Conservation (phyloP, 92 coral and sea anemone genomes). For the Zoanthus gigantus region DNA sequence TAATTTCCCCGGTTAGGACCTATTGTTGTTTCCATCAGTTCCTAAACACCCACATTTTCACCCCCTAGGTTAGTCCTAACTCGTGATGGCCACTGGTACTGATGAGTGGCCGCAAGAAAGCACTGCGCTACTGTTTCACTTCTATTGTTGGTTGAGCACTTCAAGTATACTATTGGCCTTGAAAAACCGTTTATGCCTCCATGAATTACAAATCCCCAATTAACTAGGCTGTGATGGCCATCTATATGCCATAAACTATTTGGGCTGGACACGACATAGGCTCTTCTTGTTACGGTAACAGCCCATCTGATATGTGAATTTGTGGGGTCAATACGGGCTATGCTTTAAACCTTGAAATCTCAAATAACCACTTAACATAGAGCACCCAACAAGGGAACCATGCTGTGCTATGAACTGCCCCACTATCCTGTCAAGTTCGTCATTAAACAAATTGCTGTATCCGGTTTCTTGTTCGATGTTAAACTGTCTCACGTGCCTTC, state of each 20-base stretch:
- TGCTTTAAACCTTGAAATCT: constrained; percentile 12
- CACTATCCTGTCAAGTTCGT: constrained; percentile 3
- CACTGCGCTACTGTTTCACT: constrained; percentile 14
- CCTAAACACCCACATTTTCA: constrained; percentile 52
- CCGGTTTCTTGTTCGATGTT: constrained; percentile 12
- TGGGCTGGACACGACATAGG: constrained; percentile 55
- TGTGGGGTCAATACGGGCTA: constrained; percentile 26
- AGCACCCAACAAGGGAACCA: not conserved
- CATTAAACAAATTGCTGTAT: constrained; percentile 7
- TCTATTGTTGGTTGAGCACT: constrained; percentile 53
- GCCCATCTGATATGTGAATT: constrained; percentile 38
- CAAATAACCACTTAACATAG: not conserved
- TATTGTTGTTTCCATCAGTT: constrained; percentile 34
- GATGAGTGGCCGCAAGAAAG: constrained; percentile 19
- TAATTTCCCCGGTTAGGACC: not conserved
- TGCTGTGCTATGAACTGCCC: constrained; percentile 14
- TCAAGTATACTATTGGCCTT: constrained; percentile 46
- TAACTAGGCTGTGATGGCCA: constrained; percentile 54
- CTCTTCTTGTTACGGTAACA: constrained; percentile 33
- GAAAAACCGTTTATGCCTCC: constrained; percentile 50
- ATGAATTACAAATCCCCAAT: constrained; percentile 60
- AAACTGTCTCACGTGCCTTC: not conserved
- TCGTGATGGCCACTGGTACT: constrained; percentile 49
- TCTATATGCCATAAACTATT: constrained; percentile 67
- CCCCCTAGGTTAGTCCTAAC: constrained; percentile 57